Conservation (phyloP, 1,140 invertebrate genomes). For the Microplitis demolitor region DNA sequence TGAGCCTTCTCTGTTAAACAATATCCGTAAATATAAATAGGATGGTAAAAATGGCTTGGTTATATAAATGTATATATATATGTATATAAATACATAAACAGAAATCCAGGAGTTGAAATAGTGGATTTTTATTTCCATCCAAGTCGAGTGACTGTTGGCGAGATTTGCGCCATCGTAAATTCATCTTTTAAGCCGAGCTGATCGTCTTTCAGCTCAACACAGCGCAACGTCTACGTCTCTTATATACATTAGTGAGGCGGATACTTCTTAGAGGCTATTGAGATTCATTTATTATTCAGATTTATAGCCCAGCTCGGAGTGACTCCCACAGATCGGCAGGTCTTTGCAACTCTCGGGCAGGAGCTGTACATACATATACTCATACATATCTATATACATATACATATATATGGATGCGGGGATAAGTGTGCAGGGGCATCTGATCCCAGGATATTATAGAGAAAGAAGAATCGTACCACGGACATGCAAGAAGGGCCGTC, state of each 20-base stretch:
- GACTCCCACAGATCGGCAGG: constrained; percentile 61
- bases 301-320: constrained; percentile 59
- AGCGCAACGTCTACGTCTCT: constrained; percentile 27
- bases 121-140: too few relatives aligned
- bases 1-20: too few relatives aligned
- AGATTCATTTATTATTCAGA: constrained; percentile 63
- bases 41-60: too few relatives aligned
- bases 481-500: too few relatives aligned
- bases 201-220: background rate
- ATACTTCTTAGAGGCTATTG: constrained; percentile 62
- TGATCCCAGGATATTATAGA: background rate
- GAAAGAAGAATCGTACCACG: background rate
- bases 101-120: too few relatives aligned
- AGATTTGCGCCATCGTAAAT: constrained; percentile 41
- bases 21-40: too few relatives aligned
- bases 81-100: too few relatives aligned
- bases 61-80: too few relatives aligned
- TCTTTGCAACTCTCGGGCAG: constrained; percentile 43
- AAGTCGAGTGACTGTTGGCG: background rate
- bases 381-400: background rate
- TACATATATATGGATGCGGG: too few relatives aligned
- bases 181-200: constrained; percentile 48
- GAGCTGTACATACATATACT: background rate
- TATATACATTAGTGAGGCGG: constrained; percentile 47
- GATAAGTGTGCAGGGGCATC: too few relatives aligned